Percentiles rank a stretch among this genome's conserved stretches.
Evolutionary conservation across 2,797 vertebrate species (phyloP).

Genomic region (Emydoidea blandingii): DNA sequence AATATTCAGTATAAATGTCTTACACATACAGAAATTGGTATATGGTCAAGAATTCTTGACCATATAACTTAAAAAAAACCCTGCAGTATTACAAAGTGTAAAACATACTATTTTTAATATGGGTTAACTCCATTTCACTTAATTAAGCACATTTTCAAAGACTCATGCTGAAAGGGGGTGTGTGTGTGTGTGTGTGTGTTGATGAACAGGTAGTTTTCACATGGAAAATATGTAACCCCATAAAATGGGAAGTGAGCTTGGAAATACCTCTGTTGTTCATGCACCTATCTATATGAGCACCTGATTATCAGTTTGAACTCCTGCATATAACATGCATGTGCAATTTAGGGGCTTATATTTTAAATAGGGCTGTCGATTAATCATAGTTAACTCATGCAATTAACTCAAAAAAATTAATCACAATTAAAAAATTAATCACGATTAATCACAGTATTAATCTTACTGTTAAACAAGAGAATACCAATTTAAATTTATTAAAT

Average conservation of each 20-base stretch:
- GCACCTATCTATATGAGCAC: rapidly evolving
- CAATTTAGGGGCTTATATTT: not conserved
- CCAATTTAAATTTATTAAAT: no score
- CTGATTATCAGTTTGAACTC: not conserved
- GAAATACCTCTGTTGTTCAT: not conserved
- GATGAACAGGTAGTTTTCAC: not conserved
- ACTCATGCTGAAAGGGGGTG: not conserved
- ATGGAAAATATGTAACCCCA: not conserved
- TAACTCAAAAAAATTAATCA: no score
- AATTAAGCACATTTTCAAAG: not conserved
- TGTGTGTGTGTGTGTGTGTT: rapidly evolving
- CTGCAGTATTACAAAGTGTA: not conserved
- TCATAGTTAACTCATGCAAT: no score
- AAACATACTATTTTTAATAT: not conserved
- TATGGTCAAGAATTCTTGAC: no score
- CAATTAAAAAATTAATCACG: no score
- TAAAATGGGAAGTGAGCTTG: not conserved
- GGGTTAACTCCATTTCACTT: not conserved
- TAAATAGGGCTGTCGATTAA: not conserved
- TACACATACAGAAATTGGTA: not conserved
- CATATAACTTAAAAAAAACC: not conserved
- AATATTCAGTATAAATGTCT: not conserved
- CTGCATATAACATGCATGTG: not conserved
- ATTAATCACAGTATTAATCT: no score
- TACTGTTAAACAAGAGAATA: no score